These are phyloP conservation scores for Agrochola litura DNA, from an alignment of 2,888 invertebrate genomes.

Conservation along the genomic window DNA sequence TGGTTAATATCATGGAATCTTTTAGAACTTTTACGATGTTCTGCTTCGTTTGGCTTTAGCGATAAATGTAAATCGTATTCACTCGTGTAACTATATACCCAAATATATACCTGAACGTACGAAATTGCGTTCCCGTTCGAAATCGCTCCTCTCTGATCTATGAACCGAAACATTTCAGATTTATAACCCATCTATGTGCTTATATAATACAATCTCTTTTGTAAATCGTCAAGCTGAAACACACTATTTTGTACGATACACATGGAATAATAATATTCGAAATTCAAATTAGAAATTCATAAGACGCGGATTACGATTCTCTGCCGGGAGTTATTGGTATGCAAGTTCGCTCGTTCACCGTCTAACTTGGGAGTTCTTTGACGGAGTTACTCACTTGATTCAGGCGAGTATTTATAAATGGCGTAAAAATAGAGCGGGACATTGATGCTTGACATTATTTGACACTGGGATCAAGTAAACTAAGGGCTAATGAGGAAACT, in stretches of 20 bases:
- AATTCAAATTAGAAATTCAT: constrained; percentile 73
- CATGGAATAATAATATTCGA: constrained; percentile 58
- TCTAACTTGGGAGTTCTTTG: constrained; percentile 66
- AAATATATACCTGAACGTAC: constrained; percentile 41
- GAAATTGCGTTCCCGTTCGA: constrained; percentile 42
- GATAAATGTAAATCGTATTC: constrained; percentile 56
- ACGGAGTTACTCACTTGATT: constrained; percentile 68
- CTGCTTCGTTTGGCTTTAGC: constrained; percentile 39
- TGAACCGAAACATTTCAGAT: constrained; percentile 56
- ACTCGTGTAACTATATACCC: constrained; percentile 35
- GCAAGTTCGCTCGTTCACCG: constrained; percentile 62
- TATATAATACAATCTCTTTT: constrained; percentile 51
- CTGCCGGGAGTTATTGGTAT: constrained; percentile 73
- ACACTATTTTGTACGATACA: constrained; percentile 47
- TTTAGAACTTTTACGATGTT: constrained; percentile 29
- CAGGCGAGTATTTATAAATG: constrained; percentile 73
- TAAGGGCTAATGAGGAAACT: constrained; percentile 29
- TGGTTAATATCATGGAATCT: constrained; percentile 17
- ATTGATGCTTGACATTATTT: constrained; percentile 59
- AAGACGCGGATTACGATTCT: constrained; percentile 71
- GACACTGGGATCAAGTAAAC: constrained; percentile 52
- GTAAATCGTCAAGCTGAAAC: constrained; percentile 46
- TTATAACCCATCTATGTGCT: constrained; percentile 45
- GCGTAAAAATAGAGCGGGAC: constrained; percentile 69
- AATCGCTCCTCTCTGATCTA: constrained; percentile 51